Evolutionary conservation across 2,113 vertebrate genomes (phyloP), one percentile per base, ranked within the genome.

Genomic region (Paradisaea rubra): DNA sequence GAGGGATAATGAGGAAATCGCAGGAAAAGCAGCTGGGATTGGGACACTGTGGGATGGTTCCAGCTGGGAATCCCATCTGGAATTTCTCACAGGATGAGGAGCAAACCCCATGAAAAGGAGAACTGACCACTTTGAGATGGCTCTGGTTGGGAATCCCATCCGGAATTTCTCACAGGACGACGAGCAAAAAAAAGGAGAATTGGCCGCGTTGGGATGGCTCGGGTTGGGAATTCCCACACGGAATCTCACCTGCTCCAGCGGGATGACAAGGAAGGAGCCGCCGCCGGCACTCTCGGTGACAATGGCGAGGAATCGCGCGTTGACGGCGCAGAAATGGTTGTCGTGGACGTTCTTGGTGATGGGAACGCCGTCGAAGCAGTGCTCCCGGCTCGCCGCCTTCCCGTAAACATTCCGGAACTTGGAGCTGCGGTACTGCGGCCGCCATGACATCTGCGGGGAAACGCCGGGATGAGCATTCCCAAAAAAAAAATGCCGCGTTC

Each of bases 281-380:
- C 99, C 99, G 7, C 99, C 99, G 0, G 99, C 97, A 0, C 99
- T 99, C 97, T 99, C 99, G 0, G 99, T 99, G 91, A 99, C 99
- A 14, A 99, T 99, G 56, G 99, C 99, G 45, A 99, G 93, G 97
- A 98, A 99, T 63, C 98, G 99, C 88, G 98, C 96, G 19, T 99
- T 99, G 97, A 99, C 99, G 0, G 99, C 98, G 3, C 99, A 99
- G 98, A 99, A 99, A 91, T 99, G 99, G 98, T 99, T 99, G 97
- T 99, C 99, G 15, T 99, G 99, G 79, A 99, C 99, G 11, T 99
- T 99, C 98, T 99, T 99, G 97, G 99, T 99, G 98, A 99, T 99
- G 93, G 99, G 98, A 57, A 99, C 96, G 6, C 99, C 99, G 1
- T 99, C 99, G 27, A 98, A 99, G 98, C 99, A 99, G 96, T 98